A percentile compares a stretch with the other conserved stretches of the same genome.
These are phyloP conservation scores for Drosophila virilis DNA, from an alignment of 1,140 invertebrate species.

Conservation along the genomic window DNA sequence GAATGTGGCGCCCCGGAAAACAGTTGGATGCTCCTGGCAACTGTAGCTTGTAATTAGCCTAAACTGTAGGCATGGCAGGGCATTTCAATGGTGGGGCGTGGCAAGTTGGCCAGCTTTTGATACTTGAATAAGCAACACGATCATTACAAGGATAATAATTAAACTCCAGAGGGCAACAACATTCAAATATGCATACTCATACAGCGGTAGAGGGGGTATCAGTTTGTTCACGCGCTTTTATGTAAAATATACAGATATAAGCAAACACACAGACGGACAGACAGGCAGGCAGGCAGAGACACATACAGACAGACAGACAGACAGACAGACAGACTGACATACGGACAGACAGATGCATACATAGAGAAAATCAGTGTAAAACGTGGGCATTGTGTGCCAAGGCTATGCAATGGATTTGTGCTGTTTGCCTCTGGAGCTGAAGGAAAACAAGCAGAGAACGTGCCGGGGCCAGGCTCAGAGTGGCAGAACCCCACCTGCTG, in stretches of 20 bases:
- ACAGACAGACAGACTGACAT: background rate
- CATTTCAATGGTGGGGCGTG: background rate
- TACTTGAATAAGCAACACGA: slow-evolving; percentile 69
- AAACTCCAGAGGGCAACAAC: slow-evolving; percentile 67
- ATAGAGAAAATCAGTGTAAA: slow-evolving; percentile 11
- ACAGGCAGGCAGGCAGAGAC: slow-evolving; percentile 3
- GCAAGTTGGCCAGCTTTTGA: slow-evolving; percentile 7
- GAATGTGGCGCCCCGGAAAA: no score
- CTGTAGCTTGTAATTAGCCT: slow-evolving; percentile 65
- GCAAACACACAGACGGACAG: slow-evolving; percentile 3
- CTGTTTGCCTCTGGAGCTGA: slow-evolving; percentile 54
- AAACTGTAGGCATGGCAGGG: slow-evolving; percentile 25
- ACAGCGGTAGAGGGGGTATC: background rate
- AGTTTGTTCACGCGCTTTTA: background rate
- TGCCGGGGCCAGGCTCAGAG: slow-evolving; percentile 31
- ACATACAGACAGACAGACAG: slow-evolving; percentile 16
- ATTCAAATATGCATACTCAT: slow-evolving; percentile 57
- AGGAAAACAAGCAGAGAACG: slow-evolving; percentile 61
- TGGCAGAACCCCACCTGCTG: background rate
- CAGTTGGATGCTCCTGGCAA: background rate
- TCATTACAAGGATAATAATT: slow-evolving; percentile 75
- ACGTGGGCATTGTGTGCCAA: slow-evolving; percentile 32
- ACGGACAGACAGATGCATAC: background rate
- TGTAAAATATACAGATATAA: slow-evolving; percentile 28
- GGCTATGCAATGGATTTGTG: slow-evolving; percentile 56